Conservation (phyloP, 2,113 vertebrate species). For the Cettia cetti region DNA sequence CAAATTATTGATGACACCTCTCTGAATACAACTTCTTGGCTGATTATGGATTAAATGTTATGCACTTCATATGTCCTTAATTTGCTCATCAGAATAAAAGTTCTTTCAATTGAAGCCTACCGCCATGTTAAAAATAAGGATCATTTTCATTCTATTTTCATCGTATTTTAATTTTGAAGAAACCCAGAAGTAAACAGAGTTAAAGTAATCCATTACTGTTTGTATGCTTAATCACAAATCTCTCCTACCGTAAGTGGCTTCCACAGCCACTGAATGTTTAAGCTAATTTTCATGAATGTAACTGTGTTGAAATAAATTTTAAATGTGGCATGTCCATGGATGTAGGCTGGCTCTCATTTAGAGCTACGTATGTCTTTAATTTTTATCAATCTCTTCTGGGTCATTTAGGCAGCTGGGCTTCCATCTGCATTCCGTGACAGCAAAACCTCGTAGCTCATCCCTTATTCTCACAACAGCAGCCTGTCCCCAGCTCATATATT, state of each 20-base stretch:
- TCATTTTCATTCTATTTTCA: not conserved
- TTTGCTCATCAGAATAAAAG: not conserved
- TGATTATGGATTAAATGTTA: not conserved
- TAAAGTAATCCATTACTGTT: not conserved
- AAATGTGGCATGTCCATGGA: not conserved
- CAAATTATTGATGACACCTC: not conserved
- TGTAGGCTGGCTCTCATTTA: not conserved
- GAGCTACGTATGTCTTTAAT: not conserved
- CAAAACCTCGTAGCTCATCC: not conserved
- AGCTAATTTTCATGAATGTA: not conserved
- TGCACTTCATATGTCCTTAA: not conserved
- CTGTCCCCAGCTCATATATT: not conserved
- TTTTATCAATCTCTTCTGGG: not conserved
- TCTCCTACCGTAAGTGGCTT: not conserved
- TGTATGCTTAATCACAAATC: not conserved
- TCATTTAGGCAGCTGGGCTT: fast-evolving
- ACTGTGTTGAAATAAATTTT: not conserved
- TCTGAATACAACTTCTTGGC: not conserved
- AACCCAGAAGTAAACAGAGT: not conserved
- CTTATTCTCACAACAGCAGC: not conserved
- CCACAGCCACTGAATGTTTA: not conserved
- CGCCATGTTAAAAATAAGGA: not conserved
- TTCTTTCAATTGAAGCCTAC: not conserved
- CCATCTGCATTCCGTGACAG: fast-evolving
- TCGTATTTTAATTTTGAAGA: not conserved